phyloP scores from a whole-genome alignment of 2,797 vertebrate species.

The Chiroxiphia lanceolata region DNA sequence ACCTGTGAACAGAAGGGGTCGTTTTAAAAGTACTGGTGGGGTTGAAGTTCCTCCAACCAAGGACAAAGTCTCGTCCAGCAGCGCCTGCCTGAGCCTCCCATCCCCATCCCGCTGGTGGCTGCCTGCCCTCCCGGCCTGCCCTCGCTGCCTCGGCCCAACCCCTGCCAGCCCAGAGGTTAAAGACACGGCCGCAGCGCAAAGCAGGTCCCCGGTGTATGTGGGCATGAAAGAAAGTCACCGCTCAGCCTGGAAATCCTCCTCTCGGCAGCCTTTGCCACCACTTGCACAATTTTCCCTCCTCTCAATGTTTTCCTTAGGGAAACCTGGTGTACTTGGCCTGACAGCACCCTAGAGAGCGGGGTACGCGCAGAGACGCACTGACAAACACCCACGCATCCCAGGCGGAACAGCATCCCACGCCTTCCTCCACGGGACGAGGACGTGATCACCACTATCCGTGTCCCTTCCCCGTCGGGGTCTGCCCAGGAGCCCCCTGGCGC shows the following conservation, averaged over 20 bases:
- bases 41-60: neutral
- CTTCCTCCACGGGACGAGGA: neutral
- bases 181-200: neutral
- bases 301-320: neutral
- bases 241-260: neutral
- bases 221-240: neutral
- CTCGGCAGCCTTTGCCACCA: neutral
- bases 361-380: neutral
- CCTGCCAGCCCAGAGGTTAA: neutral
- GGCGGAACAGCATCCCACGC: neutral
- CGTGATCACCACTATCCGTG: fast-evolving
- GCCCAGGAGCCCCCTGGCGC: neutral
- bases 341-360: neutral
- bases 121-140: neutral
- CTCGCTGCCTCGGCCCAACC: neutral
- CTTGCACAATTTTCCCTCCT: neutral
- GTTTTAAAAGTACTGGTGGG: neutral
- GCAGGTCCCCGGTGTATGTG: neutral
- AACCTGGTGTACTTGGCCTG: neutral
- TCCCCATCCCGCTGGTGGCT: no score
- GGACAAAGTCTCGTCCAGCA: neutral
- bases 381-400: neutral
- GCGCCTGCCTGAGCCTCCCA: neutral
- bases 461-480: neutral
- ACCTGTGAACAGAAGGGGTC: neutral